Evolutionary conservation across 2,797 vertebrate species (phyloP), one percentile per base, ranked within the genome.

Genomic region (Limosa lapponica): DNA sequence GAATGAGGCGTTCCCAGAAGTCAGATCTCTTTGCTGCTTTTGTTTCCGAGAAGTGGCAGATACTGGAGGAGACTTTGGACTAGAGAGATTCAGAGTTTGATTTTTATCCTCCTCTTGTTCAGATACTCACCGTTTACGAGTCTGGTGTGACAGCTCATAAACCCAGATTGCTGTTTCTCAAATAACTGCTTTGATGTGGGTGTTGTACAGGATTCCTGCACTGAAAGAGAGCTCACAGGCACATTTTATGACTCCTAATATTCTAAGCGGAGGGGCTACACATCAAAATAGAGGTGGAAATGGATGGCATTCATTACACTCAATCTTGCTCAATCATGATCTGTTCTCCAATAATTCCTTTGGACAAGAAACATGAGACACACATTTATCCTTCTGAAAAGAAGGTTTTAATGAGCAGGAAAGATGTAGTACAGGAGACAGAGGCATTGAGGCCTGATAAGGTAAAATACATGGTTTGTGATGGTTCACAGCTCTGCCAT

Each of bases 1-100:
- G 75, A 94, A 86, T 81, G 75, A 93, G 59, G 32, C 37, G 14
- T 90, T 94, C 80, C 82, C 88, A 90, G 92, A 94, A 96, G 59
- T 69, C 69, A 72, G 41, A 41, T 84, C 54, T 79, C 18, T 51
- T 81, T 90, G 48, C 48, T 90, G 57, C 43, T 54, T 78, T 74
- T 71, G 30, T 77, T 95, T 95, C 67, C 5, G 4, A 94, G 65
- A 83, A 71, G 57, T 44, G 69, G 3, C 39, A 73, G 81, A 58
- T 72, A 16, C 11, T 65, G 73, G 49, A 89, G 62, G 34, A 81
- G 49, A n/a, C 41, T 57, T 81, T 67, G 54, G 37, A 34, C 4
- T 18, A 44, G n/a, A 83, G 52, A 61, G 86, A 37, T 59, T 24
- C 32, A 39, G 70, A 43, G 11, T 72, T 41, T 83, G 18, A 18